Base-by-base conservation (phyloP, 2,113 vertebrate genomes). In the Anoplopoma fimbria region DNA sequence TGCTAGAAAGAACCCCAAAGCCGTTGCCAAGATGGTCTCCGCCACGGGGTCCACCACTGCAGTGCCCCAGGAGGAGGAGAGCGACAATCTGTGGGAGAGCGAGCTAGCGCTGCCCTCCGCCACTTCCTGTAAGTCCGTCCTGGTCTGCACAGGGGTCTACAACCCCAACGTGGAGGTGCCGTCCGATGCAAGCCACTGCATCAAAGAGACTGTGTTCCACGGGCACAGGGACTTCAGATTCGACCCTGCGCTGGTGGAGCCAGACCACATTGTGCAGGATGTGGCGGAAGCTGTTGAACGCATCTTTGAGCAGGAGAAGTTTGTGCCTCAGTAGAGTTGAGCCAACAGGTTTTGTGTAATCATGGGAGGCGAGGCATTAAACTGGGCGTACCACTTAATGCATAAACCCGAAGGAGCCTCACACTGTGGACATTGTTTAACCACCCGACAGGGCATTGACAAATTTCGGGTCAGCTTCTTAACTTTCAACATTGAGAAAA, bases 81-180 rank as follows among this genome's bases (percentile, higher is more conserved):
- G 60, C 0, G 91, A 92, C 65, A 92, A 58, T 29, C 19, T 89
- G 53, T 95, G 96, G 96, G 93, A 97, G 84, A 92, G 88, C 0
- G 95, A 96, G 89, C 88, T 97, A 0, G 94, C 95, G 0, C 34
- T 92, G 0, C 95, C 96, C 0, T 90, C 95, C 0, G 97, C 96
- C 34, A 96, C 95, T 0, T 93, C 29, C 82, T 98, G 97, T 82
- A 96, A 95, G 79, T 98, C 97, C 0, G 85, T 98, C 14, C 95
- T 98, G 17, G 97, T 98, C 1, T 98, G 97, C 76, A 98, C 97
- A 0, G 97, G 97, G 0, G 96, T 98, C 31, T 98, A 97, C 89
- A 95, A 92, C 84, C 97, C 97, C 4, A 94, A 90, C 8, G 49
- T 69, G 0, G 87, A 94, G 90, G 83, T 92, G 27, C 93, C 95